Conservation (phyloP, 2,888 invertebrate genomes). For the Trissolcus japonicus region DNA sequence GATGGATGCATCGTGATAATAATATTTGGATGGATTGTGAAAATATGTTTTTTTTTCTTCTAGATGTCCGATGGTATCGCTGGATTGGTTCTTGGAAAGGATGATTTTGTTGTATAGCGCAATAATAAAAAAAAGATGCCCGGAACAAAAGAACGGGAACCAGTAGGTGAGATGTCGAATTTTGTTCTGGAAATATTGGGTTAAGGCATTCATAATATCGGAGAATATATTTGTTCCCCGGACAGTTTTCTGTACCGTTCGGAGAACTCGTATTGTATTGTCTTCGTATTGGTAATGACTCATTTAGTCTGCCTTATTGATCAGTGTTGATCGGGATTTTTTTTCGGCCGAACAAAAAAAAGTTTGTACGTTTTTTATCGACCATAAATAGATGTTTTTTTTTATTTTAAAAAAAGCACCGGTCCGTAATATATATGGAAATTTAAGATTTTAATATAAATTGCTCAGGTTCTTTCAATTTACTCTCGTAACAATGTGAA, state of each 20-base stretch:
- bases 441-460: too few relatives aligned
- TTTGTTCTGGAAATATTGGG: conserved; percentile 39
- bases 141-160: conserved; percentile 25
- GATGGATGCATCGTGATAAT: conserved; percentile 14
- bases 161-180: conserved; percentile 22
- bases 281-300: conserved; percentile 25
- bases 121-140: neutral
- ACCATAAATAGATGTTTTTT: neutral
- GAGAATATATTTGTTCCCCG: conserved; percentile 6
- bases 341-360: conserved; percentile 6
- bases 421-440: too few relatives aligned
- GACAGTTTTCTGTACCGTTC: conserved; percentile 8
- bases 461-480: too few relatives aligned
- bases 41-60: conserved; percentile 13
- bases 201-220: conserved; percentile 22
- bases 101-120: conserved; percentile 13
- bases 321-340: conserved; percentile 10
- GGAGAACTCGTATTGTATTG: conserved; percentile 22
- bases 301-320: conserved; percentile 19
- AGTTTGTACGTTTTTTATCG: conserved; percentile 3
- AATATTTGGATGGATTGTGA: conserved; percentile 28
- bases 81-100: conserved; percentile 23
- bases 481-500: too few relatives aligned
- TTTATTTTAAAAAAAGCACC: too few relatives aligned
- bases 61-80: conserved; percentile 17